Evolutionary conservation across 2,113 vertebrate species (phyloP).

Genomic region (Gadus macrocephalus): DNA sequence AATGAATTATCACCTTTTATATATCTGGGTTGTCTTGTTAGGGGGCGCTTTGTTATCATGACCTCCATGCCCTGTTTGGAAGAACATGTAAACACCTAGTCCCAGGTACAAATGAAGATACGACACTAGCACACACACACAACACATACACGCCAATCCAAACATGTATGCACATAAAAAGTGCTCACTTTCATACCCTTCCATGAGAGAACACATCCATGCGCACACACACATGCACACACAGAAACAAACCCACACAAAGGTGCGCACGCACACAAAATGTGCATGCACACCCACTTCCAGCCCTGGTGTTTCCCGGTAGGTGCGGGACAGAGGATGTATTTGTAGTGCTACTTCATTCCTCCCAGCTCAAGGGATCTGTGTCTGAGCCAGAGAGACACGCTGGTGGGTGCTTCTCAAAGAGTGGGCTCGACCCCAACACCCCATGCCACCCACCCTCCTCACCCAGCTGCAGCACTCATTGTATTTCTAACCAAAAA

Average conservation of each 20-base stretch:
- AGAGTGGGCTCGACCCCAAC: constrained; percentile 13
- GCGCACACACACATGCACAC: too few relatives aligned
- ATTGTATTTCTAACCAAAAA: constrained; percentile 36
- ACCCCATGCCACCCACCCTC: constrained; percentile 17
- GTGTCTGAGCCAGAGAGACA: constrained; percentile 40
- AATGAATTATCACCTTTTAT: constrained; percentile 57
- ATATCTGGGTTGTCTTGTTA: constrained; percentile 16
- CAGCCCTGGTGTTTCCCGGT: constrained; percentile 24
- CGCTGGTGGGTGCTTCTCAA: constrained; percentile 22
- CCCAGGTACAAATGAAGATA: not conserved
- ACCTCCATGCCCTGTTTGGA: constrained; percentile 17
- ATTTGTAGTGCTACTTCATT: constrained; percentile 54
- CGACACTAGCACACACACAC: too few relatives aligned
- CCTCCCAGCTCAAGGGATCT: constrained; percentile 61
- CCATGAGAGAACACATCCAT: too few relatives aligned
- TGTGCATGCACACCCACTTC: constrained; percentile 2
- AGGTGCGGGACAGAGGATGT: constrained; percentile 37
- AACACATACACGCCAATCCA: not conserved
- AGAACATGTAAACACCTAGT: constrained; percentile 5
- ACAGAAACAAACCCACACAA: not conserved
- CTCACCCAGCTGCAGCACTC: too few relatives aligned
- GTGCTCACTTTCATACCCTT: not conserved
- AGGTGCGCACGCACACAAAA: not conserved
- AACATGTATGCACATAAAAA: not conserved
- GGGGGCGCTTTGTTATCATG: not conserved